Conservation (phyloP, 2,797 vertebrate species). For the Dromococcyx pavoninus region DNA sequence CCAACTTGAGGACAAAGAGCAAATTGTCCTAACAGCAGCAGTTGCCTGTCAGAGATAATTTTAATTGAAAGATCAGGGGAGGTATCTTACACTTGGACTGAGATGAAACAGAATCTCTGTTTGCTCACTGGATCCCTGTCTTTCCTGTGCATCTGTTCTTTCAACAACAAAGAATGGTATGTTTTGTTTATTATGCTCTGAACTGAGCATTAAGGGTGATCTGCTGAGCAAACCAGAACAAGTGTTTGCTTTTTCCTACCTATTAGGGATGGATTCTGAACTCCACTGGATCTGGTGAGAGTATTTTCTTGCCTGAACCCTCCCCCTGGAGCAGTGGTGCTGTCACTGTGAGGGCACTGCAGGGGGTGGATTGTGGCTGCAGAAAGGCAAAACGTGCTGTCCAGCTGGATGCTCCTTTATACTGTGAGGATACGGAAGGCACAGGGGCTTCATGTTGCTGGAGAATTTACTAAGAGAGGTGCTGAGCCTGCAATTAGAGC, state of each 20-base stretch:
- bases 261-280: not conserved
- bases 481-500: not conserved
- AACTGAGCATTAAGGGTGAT: not conserved
- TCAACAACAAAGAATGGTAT: not conserved
- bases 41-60: not conserved
- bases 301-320: not conserved
- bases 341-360: not conserved
- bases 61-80: not conserved
- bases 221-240: not conserved
- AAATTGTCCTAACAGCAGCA: not conserved
- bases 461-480: not conserved
- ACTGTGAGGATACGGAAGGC: not conserved
- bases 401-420: not conserved
- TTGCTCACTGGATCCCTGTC: not conserved
- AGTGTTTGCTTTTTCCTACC: not conserved
- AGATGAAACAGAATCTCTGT: not conserved
- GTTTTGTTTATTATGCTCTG: not conserved
- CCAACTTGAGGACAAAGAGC: not conserved
- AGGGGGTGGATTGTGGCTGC: not conserved
- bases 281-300: not conserved
- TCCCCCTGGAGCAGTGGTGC: not conserved
- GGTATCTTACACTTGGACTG: not conserved
- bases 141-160: rapidly evolving
- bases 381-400: not conserved
- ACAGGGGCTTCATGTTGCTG: rapidly evolving